Evolutionary conservation across 2,797 vertebrate species (phyloP).

Genomic region (Sebastes diploproa): DNA sequence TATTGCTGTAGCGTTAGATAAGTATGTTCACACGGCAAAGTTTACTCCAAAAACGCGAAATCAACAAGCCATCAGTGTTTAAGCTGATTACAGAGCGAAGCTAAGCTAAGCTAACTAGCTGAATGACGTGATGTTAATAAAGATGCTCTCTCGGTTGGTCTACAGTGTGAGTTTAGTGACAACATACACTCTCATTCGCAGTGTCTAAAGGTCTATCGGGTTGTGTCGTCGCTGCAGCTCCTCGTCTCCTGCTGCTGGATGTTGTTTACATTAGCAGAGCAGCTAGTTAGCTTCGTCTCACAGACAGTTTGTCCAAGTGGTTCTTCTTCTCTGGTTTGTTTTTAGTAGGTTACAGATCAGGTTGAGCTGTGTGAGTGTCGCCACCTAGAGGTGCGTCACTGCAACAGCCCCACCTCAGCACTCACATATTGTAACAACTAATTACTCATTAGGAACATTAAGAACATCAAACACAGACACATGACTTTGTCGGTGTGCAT

Average conservation of each 20-base stretch:
- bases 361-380: neutral
- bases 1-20: neutral
- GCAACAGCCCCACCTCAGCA: neutral
- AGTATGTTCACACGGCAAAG: neutral
- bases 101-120: neutral
- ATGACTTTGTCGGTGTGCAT: too few species aligned
- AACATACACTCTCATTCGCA: slow-evolving; percentile 49
- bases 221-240: slow-evolving; percentile 40
- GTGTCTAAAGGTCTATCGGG: neutral
- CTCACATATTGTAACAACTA: neutral
- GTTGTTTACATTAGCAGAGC: slow-evolving; percentile 68
- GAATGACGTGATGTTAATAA: neutral
- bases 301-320: slow-evolving; percentile 58
- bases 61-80: neutral
- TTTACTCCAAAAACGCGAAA: neutral
- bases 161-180: neutral
- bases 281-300: slow-evolving; percentile 50
- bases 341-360: neutral
- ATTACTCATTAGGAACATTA: too few species aligned
- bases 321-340: slow-evolving; percentile 15
- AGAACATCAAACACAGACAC: too few species aligned
- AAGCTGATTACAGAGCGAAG: slow-evolving; percentile 38
- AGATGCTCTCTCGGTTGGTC: neutral
- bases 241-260: slow-evolving; percentile 7
- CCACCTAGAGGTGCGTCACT: slow-evolving; percentile 6